A percentile compares a stretch with the other conserved stretches of the same genome.
Evolutionary conservation across 1,140 invertebrate species (phyloP).

Genomic region (Drosophila triauraria): DNA sequence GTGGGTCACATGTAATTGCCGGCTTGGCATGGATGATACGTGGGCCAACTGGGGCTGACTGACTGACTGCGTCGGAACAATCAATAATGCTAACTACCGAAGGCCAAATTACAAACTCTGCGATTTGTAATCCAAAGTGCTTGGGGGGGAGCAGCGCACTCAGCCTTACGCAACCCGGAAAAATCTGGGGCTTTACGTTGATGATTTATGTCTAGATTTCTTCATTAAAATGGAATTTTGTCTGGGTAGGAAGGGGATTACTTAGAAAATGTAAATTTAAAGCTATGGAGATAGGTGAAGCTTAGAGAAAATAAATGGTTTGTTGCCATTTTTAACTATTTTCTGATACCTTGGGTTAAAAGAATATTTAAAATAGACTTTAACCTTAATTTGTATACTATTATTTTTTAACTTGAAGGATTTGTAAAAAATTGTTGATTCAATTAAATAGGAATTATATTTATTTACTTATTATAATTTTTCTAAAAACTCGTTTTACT

Average conservation of each 20-base stretch:
- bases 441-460: too few species aligned
- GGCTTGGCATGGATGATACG: slow-evolving; percentile 16
- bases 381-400: too few species aligned
- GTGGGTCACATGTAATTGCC: slow-evolving; percentile 51
- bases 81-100: slow-evolving; percentile 36
- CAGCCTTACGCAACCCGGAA: background rate
- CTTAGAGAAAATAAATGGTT: background rate
- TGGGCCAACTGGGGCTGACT: background rate
- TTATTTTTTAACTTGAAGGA: too few species aligned
- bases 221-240: slow-evolving; percentile 16
- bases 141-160: too few species aligned
- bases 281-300: background rate
- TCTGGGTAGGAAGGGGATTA: background rate
- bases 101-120: slow-evolving; percentile 25
- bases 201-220: slow-evolving; percentile 2
- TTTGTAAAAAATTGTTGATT: too few species aligned
- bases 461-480: too few species aligned
- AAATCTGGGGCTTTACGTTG: background rate
- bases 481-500: too few species aligned
- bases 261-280: slow-evolving; percentile 45
- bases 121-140: slow-evolving; percentile 22
- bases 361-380: background rate
- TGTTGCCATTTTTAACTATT: background rate
- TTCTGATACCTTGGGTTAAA: background rate
- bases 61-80: slow-evolving; percentile 22